Evolutionary conservation across 2,888 invertebrate genomes (phyloP), one percentile per base, ranked within the genome.

Genomic region (Pyrgus malvae): DNA sequence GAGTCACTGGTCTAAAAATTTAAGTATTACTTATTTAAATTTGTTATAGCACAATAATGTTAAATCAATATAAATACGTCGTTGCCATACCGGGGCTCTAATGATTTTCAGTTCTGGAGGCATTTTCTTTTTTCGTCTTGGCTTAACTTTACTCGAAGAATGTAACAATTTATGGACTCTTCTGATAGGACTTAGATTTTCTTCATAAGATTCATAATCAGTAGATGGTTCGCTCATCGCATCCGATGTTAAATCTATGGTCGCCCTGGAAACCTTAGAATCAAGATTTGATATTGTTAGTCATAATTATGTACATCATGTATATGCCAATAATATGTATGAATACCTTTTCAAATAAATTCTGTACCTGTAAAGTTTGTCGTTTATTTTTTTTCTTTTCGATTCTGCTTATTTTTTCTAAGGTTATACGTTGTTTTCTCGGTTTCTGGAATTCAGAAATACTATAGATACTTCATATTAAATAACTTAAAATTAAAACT

Each of bases 201-300:
- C 86, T 45, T 87, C 90, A 33, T 72, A 77, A 2, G 90, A 87
- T 65, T 93, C 92, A 50, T 92, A 93, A 62, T 94, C 94, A 0
- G 92, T 92, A 7, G 93, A 92, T 45, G 82, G 86, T 68, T 94
- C 94, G 2, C 93, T 92, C 64, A 93, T 93, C 0, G 93, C 94
- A 74, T 94, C 94, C 6, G 94, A 93, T 38, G 93, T 93, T 59
- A 92, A 69, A 65, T 92, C 92, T 70, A 92, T 87, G 29, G 91
- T 92, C 11, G 92, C 91, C 74, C 91, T 87, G 59, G 91, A 92
- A 58, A 92, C 91, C 92, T 92, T 60, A 21, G 74, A 74, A 16
- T 61, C 2, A 48, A 6, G 8, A 16, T 7, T n/a, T n/a, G n/a
- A n/a, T n/a, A n/a, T n/a, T n/a, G n/a, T n/a, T n/a, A n/a, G n/a